Conservation (phyloP, 2,113 vertebrate species). For the Chaetura pelagica region DNA sequence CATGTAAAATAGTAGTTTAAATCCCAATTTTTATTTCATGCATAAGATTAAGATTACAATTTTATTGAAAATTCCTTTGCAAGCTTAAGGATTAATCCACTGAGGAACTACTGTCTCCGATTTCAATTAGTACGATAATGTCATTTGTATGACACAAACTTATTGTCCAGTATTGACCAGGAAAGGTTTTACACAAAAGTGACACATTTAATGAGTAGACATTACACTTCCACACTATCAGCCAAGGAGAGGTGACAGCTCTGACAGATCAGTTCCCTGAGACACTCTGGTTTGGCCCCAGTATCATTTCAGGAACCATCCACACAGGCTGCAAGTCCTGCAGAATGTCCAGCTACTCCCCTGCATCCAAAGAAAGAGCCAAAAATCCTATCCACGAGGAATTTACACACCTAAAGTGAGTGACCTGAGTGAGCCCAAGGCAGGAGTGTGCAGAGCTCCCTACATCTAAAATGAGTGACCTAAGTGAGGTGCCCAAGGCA, state of each 20-base stretch:
- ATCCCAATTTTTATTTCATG: background rate
- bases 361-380: background rate
- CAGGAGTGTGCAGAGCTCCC: background rate
- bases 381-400: background rate
- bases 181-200: background rate
- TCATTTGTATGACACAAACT: background rate
- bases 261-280: background rate
- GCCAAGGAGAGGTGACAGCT: background rate
- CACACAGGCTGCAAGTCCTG: background rate
- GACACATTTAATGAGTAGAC: background rate
- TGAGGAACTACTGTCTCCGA: background rate
- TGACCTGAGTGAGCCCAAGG: background rate
- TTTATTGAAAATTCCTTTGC: background rate
- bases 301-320: background rate
- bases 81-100: background rate
- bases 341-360: background rate
- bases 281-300: background rate
- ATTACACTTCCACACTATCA: background rate
- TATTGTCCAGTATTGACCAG: background rate
- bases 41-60: background rate
- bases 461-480: background rate
- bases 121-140: rapidly evolving
- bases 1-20: background rate
- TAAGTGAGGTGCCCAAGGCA: background rate
- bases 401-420: background rate